Conservation (phyloP, 1,140 invertebrate species). For the Drosophila neocordata region DNA sequence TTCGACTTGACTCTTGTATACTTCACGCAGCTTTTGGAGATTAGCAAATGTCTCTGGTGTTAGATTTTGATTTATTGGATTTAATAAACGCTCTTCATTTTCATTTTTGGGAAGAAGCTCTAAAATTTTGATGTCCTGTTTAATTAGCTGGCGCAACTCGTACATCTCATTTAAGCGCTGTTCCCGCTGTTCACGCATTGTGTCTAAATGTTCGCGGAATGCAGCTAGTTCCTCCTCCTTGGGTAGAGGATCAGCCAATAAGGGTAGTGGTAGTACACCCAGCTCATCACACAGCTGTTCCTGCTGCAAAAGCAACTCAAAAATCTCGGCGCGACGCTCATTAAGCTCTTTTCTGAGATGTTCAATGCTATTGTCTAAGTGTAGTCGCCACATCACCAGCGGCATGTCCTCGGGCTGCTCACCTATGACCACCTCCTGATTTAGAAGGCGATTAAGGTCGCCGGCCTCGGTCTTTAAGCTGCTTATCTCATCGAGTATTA, state of each 20-base stretch:
- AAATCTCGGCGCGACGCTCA: constrained; percentile 49
- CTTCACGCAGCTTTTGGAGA: constrained; percentile 33
- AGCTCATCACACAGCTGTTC: constrained; percentile 65
- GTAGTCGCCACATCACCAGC: constrained; percentile 40
- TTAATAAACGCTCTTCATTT: constrained; percentile 51
- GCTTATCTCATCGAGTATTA: constrained; percentile 42
- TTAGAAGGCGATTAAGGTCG: constrained; percentile 48
- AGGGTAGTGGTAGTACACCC: constrained; percentile 48
- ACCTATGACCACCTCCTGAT: constrained; percentile 43
- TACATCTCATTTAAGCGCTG: constrained; percentile 41
- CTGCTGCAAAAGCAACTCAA: constrained; percentile 63
- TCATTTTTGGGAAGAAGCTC: constrained; percentile 46
- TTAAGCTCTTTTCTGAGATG: constrained; percentile 52
- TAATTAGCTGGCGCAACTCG: constrained; percentile 51
- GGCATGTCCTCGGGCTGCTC: constrained; percentile 41
- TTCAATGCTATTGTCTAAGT: constrained; percentile 59
- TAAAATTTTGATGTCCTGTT: constrained; percentile 49
- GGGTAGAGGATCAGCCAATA: constrained; percentile 61
- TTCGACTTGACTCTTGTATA: constrained; percentile 63
- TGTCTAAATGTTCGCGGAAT: constrained; percentile 48
- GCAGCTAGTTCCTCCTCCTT: constrained; percentile 44
- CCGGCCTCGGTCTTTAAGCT: constrained; percentile 43
- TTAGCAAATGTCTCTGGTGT: constrained; percentile 43
- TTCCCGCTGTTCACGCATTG: constrained; percentile 30
- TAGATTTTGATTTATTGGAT: constrained; percentile 56